Percentiles rank a stretch among this genome's conserved stretches.
Evolutionary conservation across 2,113 vertebrate genomes (phyloP).

Genomic region (Gallinago jamesoni): DNA sequence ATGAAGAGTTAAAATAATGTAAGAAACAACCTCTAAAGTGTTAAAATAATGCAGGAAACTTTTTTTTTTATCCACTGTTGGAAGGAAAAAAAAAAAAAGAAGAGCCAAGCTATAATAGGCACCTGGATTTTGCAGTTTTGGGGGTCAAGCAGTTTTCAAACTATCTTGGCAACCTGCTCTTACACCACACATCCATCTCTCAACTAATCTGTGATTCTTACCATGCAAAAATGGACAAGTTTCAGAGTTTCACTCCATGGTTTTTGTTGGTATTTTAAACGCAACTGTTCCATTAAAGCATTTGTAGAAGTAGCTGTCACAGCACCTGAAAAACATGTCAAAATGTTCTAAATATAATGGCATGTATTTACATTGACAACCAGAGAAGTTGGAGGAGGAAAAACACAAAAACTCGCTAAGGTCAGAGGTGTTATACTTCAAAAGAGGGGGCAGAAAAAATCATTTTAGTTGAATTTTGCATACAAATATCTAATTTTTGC

Average conservation of each 20-base stretch:
- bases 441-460: background rate
- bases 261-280: slow-evolving; percentile 79
- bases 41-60: background rate
- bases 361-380: background rate
- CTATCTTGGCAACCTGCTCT: background rate
- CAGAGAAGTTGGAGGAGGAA: background rate
- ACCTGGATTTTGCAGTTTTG: background rate
- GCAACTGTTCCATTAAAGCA: slow-evolving; percentile 69
- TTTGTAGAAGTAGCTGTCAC: background rate
- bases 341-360: background rate
- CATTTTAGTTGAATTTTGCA: background rate
- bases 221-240: slow-evolving; percentile 83
- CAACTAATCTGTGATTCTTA: slow-evolving; percentile 41
- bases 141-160: background rate
- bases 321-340: slow-evolving; percentile 40
- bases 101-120: background rate
- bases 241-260: slow-evolving; percentile 84
- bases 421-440: background rate
- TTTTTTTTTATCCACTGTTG: background rate
- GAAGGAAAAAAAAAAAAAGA: background rate
- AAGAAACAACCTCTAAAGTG: background rate
- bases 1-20: background rate
- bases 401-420: background rate
- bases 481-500: background rate
- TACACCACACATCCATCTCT: background rate